Percentiles rank a stretch among this genome's conserved stretches.
Conservation (phyloP, 2,113 vertebrate species). For the Motacilla alba region DNA sequence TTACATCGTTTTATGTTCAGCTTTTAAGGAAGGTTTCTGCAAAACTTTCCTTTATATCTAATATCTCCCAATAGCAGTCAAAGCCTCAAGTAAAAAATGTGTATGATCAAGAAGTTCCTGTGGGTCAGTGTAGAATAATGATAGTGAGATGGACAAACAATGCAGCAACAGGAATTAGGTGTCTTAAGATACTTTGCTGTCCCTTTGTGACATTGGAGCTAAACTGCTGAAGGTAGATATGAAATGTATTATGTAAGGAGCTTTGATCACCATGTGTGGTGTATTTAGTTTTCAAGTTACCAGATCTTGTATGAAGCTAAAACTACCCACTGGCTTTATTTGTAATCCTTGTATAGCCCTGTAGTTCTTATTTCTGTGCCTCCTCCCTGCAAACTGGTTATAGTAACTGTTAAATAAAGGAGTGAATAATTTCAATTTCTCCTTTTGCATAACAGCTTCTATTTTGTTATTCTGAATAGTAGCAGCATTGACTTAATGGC, state of each 20-base stretch:
- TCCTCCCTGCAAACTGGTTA: neutral
- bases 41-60: slow-evolving; percentile 3
- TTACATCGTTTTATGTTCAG: slow-evolving; percentile 37
- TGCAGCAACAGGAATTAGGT: slow-evolving; percentile 29
- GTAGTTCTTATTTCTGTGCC: neutral
- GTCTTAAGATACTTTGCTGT: slow-evolving; percentile 17
- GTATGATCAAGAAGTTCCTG: slow-evolving; percentile 19
- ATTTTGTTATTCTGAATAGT: neutral
- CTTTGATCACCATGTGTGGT: slow-evolving; percentile 52
- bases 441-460: neutral
- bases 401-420: slow-evolving; percentile 25
- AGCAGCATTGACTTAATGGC: neutral
- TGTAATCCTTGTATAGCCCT: slow-evolving; percentile 14
- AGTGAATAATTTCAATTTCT: neutral
- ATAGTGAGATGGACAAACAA: slow-evolving; percentile 21
- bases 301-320: slow-evolving; percentile 32
- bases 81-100: neutral
- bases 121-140: neutral
- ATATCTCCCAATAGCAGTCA: slow-evolving; percentile 29
- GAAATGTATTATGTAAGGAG: slow-evolving; percentile 23
- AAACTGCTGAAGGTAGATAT: neutral
- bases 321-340: slow-evolving; percentile 55
- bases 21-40: neutral
- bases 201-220: slow-evolving; percentile 25
- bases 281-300: neutral